A percentile compares a stretch with the other conserved stretches of the same genome.
These are phyloP conservation scores for Cacoxenus indagator DNA, from an alignment of 2,888 invertebrate species.

Conservation along the genomic window DNA sequence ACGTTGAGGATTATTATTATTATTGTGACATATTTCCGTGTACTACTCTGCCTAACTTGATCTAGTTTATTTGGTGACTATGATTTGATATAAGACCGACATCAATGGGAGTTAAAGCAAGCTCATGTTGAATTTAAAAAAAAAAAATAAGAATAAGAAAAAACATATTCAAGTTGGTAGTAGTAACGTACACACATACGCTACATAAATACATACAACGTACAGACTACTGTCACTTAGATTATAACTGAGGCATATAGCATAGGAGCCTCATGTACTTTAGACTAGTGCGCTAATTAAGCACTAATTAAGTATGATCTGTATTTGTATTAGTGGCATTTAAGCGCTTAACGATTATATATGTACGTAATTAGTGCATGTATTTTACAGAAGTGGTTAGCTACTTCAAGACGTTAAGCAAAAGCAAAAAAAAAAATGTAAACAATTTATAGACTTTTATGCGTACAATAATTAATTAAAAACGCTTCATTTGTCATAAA, in stretches of 20 bases:
- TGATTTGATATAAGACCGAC: too few species aligned
- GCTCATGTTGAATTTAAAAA: too few species aligned
- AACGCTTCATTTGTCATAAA: not conserved
- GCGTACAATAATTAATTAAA: not conserved
- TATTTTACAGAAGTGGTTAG: not conserved
- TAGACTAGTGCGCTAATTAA: not conserved
- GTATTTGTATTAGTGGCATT: constrained; percentile 13
- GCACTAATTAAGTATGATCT: not conserved
- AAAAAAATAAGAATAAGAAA: too few species aligned
- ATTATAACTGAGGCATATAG: not conserved
- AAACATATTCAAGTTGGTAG: too few species aligned
- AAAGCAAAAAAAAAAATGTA: not conserved
- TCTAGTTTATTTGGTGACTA: not conserved
- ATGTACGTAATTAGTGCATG: not conserved
- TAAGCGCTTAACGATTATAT: constrained; percentile 1
- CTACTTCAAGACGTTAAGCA: not conserved
- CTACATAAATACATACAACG: not conserved
- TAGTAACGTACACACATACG: too few species aligned
- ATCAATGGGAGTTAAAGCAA: too few species aligned
- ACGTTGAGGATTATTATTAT: not conserved
- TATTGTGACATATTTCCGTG: not conserved
- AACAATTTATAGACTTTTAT: constrained; percentile 9
- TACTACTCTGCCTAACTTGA: not conserved
- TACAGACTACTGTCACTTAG: too few species aligned
- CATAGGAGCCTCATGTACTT: not conserved